Evolutionary conservation across 92 coral and sea anemone genomes (phyloP).

Genomic region (Phenganax stokvisi): DNA sequence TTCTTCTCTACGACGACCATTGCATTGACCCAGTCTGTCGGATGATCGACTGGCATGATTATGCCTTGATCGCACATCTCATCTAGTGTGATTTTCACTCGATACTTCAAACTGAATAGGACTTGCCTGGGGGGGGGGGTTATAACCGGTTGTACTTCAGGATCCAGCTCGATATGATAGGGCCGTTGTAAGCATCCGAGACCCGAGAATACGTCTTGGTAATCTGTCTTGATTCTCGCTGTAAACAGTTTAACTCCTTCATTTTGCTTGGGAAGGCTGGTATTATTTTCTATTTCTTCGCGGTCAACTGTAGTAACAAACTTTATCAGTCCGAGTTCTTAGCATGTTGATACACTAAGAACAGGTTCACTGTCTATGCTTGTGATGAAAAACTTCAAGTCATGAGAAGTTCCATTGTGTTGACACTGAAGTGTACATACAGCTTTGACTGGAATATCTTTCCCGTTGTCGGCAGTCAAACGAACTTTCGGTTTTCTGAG

Average conservation of each 20-base stretch:
- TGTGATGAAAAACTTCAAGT: slow-evolving; percentile 1
- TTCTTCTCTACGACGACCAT: no score
- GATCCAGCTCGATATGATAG: neutral
- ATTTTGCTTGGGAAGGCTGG: neutral
- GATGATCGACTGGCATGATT: no score
- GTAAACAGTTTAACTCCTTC: neutral
- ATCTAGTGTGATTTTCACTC: no score
- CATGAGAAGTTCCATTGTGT: slow-evolving; percentile 11
- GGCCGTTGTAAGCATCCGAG: slow-evolving; percentile 11
- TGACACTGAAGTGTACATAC: slow-evolving; percentile 34
- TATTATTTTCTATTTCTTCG: neutral
- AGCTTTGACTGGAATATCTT: slow-evolving; percentile 33
- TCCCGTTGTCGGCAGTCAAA: slow-evolving; percentile 32
- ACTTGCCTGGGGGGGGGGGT: no score
- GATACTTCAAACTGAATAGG: no score
- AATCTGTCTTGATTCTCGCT: slow-evolving; percentile 22
- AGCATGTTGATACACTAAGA: slow-evolving; percentile 13
- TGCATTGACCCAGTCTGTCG: no score
- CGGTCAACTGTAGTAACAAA: neutral
- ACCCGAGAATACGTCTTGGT: slow-evolving; percentile 5
- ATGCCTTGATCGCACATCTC: no score
- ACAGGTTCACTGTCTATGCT: slow-evolving; percentile 24
- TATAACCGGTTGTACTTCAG: no score
- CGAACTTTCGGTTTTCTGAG: slow-evolving; percentile 16
- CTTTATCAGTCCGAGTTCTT: slow-evolving; percentile 16